These are phyloP conservation scores for Amphilophus citrinellus DNA, from an alignment of 2,113 vertebrate genomes.

Conservation along the genomic window DNA sequence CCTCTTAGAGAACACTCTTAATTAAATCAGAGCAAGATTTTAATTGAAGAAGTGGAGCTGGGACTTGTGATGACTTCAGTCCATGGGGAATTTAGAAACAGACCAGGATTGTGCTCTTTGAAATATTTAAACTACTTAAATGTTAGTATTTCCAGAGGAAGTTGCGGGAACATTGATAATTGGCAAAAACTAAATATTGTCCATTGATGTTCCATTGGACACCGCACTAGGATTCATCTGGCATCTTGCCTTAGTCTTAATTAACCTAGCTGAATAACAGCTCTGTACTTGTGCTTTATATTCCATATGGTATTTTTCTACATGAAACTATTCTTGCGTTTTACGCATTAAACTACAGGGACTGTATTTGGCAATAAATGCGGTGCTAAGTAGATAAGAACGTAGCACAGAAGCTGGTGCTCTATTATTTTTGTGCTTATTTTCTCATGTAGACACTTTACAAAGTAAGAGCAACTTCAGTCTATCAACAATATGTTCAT, in stretches of 20 bases:
- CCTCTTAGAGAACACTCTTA: conserved; percentile 50
- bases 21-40: conserved; percentile 61
- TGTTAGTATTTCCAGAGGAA: not conserved
- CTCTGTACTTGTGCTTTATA: not conserved
- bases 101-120: not conserved
- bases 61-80: conserved; percentile 14
- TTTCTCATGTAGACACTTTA: not conserved
- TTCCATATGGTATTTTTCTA: not conserved
- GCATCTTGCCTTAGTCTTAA: not conserved
- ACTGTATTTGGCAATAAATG: not conserved
- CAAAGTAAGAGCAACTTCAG: not conserved
- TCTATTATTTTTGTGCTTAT: not conserved
- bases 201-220: not conserved
- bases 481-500: not conserved
- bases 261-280: not conserved
- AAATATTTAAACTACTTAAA: not conserved
- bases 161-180: not conserved
- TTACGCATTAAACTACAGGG: not conserved
- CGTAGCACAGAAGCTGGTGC: not conserved
- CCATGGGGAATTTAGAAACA: conserved; percentile 24
- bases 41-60: conserved; percentile 51
- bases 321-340: not conserved
- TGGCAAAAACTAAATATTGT: not conserved
- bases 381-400: not conserved
- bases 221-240: not conserved